Base-by-base conservation (phyloP, 1,140 invertebrate species). In the Capitella teleta region DNA sequence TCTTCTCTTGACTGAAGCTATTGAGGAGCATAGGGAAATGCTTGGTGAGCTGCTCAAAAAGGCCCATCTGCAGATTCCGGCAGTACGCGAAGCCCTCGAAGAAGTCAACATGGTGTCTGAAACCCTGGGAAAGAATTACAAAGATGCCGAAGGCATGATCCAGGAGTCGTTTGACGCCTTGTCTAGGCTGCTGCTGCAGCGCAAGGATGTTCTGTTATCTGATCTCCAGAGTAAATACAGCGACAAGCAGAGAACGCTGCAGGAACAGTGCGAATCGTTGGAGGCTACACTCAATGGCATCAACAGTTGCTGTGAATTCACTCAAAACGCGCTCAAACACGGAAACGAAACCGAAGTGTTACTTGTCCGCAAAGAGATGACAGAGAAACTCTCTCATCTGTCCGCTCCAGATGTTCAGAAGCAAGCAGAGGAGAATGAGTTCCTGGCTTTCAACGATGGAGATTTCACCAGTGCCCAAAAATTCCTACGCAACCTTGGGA, bases 361-460 rank as follows among this genome's bases (percentile, higher is more conserved):
- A 24, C 61, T 78, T 42, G 69, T 77, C 10, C 77, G 74, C 56
- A 78, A 77, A 48, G 76, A 78, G 62, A 72, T 78, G 61, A 66
- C 70, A 12, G 74, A 76, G 46, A 69, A 74, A 43, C 52, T 78
- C 19, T 63, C 70, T 44, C 74, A 77, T 34, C 67, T 76, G 28
- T 67, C 65, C 8, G 58, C 66, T 38, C 61, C 69, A 58, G 58
- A 65, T 23, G 54, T 74, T 1, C 66, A 67, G 43, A 64, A 64
- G 45, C 64, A 66, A 47, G 71, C 74, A 1, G 70, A 75, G 44
- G 74, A 76, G 56, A 77, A 76, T 57, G 61, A 67, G 18, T 68
- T 70, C 53, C 44, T 74, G 8, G 54, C 63, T 12, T 76, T 69
- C 56, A 62, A 68, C 51, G 54, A 64, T 21, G 56, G 51, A 41